Conservation (phyloP, 2,797 vertebrate species). For the Pantherophis vulpinus region DNA sequence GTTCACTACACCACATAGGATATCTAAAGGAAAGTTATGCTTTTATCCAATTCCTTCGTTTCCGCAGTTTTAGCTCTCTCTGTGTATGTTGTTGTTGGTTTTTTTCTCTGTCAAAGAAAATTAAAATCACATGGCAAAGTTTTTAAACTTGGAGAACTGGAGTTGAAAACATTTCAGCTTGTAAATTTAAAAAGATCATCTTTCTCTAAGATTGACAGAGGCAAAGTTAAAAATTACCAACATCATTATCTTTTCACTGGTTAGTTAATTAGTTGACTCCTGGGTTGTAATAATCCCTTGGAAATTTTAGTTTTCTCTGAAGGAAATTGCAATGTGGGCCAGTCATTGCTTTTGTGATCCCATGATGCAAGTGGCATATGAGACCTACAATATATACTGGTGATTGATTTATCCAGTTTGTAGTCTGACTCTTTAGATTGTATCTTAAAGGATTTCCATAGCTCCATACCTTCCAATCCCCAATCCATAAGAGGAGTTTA, state of each 20-base stretch:
- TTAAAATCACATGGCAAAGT: not conserved
- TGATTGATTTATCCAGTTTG: not conserved
- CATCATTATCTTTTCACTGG: not conserved
- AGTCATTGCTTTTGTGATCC: not conserved
- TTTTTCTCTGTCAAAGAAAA: not conserved
- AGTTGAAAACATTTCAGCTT: not conserved
- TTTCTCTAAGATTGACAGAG: not conserved
- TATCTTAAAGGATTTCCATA: not conserved
- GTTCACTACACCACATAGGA: not conserved
- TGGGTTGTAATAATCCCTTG: not conserved
- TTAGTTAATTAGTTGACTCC: not conserved
- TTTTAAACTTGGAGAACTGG: not conserved
- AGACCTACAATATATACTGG: not conserved
- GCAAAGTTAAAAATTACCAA: not conserved
- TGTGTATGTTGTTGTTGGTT: not conserved
- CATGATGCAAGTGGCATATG: not conserved
- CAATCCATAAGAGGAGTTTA: not conserved
- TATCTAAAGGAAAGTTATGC: not conserved
- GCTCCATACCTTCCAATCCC: not conserved
- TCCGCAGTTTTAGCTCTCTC: not conserved
- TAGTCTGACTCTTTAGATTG: not conserved
- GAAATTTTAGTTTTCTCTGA: not conserved
- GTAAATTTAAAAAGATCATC: not conserved
- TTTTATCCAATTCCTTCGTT: not conserved
- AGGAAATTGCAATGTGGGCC: not conserved